Conservation (phyloP, 2,113 vertebrate species). For the Pelecanus crispus region DNA sequence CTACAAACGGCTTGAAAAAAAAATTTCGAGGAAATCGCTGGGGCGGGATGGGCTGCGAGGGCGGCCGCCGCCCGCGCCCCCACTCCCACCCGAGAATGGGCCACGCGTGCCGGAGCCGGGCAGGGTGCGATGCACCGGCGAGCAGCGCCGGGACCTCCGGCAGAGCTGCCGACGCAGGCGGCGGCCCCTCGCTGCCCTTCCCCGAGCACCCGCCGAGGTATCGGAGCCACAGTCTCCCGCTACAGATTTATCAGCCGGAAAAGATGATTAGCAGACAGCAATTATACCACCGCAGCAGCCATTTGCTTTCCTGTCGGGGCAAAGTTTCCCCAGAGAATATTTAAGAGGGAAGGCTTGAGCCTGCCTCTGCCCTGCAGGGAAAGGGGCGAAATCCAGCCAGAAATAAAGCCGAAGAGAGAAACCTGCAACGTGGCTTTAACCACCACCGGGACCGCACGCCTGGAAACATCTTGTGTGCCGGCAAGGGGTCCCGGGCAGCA, state of each 20-base stretch:
- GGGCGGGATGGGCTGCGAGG: not conserved
- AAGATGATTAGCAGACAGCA: not conserved
- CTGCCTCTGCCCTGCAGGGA: not conserved
- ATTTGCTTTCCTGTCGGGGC: not conserved
- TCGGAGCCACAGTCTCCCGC: not conserved
- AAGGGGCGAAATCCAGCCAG: not conserved
- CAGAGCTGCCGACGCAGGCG: not conserved
- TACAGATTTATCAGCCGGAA: not conserved
- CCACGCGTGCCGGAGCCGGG: fast-evolving
- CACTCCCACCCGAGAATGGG: not conserved
- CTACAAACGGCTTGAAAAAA: not conserved
- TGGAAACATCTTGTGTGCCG: fast-evolving
- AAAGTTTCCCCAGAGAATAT: not conserved
- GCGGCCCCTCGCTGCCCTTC: not conserved
- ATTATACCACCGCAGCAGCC: not conserved
- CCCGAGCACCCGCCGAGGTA: not conserved
- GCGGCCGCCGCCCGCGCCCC: fast-evolving
- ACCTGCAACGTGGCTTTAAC: not conserved
- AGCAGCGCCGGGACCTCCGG: not conserved
- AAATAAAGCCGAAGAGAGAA: not conserved
- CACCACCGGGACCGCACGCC: not conserved
- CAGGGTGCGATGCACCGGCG: fast-evolving
- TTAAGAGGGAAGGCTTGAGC: not conserved
- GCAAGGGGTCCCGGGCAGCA: not conserved
- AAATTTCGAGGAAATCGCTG: not conserved